These are phyloP conservation scores for Callospermophilus lateralis DNA, from an alignment of 2,113 vertebrate species.

Conservation along the genomic window DNA sequence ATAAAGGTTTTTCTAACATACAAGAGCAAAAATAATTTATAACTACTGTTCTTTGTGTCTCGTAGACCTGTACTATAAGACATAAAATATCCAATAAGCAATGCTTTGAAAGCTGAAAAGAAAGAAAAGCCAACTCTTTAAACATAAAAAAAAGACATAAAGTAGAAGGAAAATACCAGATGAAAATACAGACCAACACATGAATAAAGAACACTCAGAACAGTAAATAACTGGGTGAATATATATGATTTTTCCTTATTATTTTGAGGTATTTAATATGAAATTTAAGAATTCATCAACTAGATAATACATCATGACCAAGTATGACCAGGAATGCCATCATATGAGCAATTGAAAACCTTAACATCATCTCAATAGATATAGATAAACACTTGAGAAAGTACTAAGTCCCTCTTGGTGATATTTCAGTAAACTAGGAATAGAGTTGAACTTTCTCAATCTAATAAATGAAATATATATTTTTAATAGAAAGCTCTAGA, in stretches of 20 bases:
- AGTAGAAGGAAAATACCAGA: not conserved
- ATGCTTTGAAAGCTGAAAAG: constrained; percentile 12
- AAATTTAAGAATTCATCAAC: not conserved
- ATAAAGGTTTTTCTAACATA: not conserved
- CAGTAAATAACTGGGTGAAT: not conserved
- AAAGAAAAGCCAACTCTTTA: not conserved
- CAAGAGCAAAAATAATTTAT: not conserved
- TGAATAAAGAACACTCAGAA: not conserved
- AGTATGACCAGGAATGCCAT: not conserved
- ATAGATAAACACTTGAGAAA: not conserved
- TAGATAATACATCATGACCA: not conserved
- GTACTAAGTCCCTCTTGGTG: not conserved
- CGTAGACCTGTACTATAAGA: not conserved
- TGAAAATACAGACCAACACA: not conserved
- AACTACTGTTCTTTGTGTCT: not conserved
- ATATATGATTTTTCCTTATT: not conserved
- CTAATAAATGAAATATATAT: not conserved
- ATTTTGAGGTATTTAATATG: not conserved
- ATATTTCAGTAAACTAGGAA: not conserved
- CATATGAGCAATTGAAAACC: not conserved
- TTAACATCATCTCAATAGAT: not conserved
- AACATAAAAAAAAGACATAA: not conserved
- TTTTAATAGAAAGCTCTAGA: not conserved
- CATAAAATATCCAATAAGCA: not conserved
- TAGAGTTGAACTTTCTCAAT: not conserved